These are phyloP conservation scores for Drosophila flavopinicola DNA, from an alignment of 2,888 invertebrate species.

Conservation along the genomic window DNA sequence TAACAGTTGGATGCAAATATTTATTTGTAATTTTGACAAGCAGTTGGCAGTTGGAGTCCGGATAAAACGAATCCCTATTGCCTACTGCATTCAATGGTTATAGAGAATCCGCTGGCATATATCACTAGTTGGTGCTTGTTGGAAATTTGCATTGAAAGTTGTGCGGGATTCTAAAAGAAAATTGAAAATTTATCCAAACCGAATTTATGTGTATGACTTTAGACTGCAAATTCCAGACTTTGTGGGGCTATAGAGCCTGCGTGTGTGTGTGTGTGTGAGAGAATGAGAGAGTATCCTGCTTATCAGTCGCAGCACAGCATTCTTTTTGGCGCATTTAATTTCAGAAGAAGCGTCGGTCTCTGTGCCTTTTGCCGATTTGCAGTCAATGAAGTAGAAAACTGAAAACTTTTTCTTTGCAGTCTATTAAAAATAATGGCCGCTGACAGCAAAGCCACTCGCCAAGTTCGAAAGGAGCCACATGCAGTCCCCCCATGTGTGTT, in stretches of 20 bases:
- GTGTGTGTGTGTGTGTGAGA: constrained; percentile 12
- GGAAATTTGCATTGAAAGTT: constrained; percentile 49
- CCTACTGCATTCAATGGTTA: constrained; percentile 7
- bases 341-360: constrained; percentile 38
- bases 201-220: constrained; percentile 74
- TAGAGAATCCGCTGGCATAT: constrained; percentile 23
- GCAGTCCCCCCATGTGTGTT: constrained; percentile 30
- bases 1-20: constrained; percentile 6
- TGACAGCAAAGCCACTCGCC: constrained; percentile 62
- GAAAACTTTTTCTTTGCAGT: constrained; percentile 75
- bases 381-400: constrained; percentile 79
- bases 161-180: constrained; percentile 34
- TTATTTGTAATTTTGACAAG: constrained; percentile 15
- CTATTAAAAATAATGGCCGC: constrained; percentile 78
- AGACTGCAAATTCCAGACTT: constrained; percentile 47
- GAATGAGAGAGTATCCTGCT: constrained; percentile 40
- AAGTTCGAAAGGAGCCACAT: constrained; percentile 56
- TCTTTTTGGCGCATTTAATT: constrained; percentile 75
- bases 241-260: constrained; percentile 3
- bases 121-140: constrained; percentile 6
- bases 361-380: constrained; percentile 65
- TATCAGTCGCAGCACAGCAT: constrained; percentile 72
- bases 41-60: neutral
- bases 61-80: constrained; percentile 6
- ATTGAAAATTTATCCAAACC: constrained; percentile 45